Evolutionary conservation across 92 coral and sea anemone species (phyloP).

Genomic region (Nematostella vectensis): DNA sequence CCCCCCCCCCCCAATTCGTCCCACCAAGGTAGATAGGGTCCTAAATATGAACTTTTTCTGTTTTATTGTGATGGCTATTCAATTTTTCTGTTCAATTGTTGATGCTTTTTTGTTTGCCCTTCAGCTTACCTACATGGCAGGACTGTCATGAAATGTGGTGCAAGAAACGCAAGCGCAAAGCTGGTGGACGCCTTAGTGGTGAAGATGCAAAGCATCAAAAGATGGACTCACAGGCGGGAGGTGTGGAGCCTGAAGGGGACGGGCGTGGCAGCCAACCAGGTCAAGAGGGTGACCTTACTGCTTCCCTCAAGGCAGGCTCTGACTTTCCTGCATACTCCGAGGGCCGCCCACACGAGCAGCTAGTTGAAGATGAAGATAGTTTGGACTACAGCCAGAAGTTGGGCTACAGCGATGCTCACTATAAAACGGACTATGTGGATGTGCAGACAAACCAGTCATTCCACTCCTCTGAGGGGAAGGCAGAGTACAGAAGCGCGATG

Average conservation of each 20-base stretch:
- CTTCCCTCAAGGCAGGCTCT: no score
- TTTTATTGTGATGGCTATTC: no score
- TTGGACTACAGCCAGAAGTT: constrained; percentile 18
- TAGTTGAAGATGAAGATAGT: constrained; percentile 4
- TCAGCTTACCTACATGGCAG: constrained; percentile 96
- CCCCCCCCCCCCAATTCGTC: no score
- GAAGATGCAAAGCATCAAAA: constrained; percentile 59
- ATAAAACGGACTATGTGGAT: constrained; percentile 28
- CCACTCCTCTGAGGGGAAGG: constrained; percentile 4
- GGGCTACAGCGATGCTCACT: constrained; percentile 22
- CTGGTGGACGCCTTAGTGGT: constrained; percentile 51
- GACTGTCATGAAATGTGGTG: constrained; percentile 99
- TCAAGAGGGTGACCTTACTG: neutral
- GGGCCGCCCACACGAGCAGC: constrained; percentile 8
- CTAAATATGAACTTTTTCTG: no score
- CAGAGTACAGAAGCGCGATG: constrained; percentile 14
- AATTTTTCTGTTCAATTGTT: no score
- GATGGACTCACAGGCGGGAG: constrained; percentile 44
- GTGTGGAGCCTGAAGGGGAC: constrained; percentile 7
- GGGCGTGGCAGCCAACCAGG: constrained; percentile 9
- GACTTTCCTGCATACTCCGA: neutral
- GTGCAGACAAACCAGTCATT: constrained; percentile 7
- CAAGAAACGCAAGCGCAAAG: constrained; percentile 88
- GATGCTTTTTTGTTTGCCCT: no score
- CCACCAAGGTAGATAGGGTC: no score